A percentile compares a stretch with the other conserved stretches of the same genome.
These are phyloP conservation scores for Neria commutata DNA, from an alignment of 2,888 invertebrate genomes.

Conservation along the genomic window DNA sequence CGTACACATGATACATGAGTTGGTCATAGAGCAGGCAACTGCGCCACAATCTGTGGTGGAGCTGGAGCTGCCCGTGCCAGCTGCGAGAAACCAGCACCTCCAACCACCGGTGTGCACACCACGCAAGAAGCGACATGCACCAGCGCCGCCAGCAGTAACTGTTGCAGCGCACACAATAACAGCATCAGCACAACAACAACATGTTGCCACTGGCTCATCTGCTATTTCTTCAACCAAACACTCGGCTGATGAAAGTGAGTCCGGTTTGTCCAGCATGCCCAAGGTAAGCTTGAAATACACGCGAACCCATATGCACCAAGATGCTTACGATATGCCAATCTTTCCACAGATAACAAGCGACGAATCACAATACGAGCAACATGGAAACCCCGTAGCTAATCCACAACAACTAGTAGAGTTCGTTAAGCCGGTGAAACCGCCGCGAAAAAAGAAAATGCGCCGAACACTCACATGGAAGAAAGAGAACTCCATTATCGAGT, in stretches of 20 bases:
- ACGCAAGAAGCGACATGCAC: constrained; percentile 30
- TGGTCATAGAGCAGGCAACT: background rate
- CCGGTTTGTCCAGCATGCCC: constrained; percentile 46
- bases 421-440: constrained; percentile 41
- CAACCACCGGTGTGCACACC: constrained; percentile 21
- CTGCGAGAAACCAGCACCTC: background rate
- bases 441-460: constrained; percentile 53
- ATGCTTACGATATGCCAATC: background rate
- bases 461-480: constrained; percentile 49
- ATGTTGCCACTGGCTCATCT: constrained; percentile 32
- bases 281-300: constrained; percentile 41
- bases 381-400: background rate
- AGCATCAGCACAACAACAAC: constrained; percentile 34
- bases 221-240: constrained; percentile 36
- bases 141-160: constrained; percentile 35
- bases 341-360: constrained; percentile 44
- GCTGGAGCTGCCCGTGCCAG: background rate
- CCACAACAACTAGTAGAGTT: constrained; percentile 39
- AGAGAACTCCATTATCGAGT: constrained; percentile 47
- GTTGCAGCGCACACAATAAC: background rate
- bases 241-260: constrained; percentile 49
- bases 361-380: constrained; percentile 45
- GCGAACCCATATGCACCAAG: background rate
- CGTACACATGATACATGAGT: background rate
- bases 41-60: background rate